Conservation (phyloP, 1,140 invertebrate genomes). For the Dreissena rostriformis region DNA sequence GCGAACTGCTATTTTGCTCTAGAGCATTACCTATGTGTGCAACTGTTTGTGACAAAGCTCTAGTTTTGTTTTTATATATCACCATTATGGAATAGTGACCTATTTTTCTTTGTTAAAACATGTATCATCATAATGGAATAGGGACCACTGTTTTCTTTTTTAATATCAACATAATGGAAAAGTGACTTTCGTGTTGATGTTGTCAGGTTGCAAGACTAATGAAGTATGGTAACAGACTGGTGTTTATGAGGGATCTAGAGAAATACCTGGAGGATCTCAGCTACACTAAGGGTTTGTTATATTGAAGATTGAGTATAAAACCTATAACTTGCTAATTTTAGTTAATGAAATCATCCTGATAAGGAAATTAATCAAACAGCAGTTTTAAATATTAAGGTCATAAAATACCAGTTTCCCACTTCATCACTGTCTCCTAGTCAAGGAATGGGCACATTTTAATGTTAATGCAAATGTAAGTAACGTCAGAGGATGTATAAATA, state of each 20-base stretch:
- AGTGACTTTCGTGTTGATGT: neutral
- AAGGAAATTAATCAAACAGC: neutral
- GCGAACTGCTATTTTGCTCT: no score
- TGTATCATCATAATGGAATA: no score
- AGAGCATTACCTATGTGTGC: no score
- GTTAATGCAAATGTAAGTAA: neutral
- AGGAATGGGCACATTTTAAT: no score
- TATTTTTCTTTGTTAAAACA: no score
- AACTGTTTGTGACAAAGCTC: no score
- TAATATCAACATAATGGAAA: no score
- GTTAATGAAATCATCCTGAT: neutral
- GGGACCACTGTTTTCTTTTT: no score
- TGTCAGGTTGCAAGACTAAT: slow-evolving; percentile 73
- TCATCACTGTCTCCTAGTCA: neutral
- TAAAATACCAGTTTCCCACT: neutral
- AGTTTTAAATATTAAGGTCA: neutral
- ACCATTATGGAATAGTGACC: no score
- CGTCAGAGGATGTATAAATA: no score
- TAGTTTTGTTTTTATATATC: no score
- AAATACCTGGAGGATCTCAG: slow-evolving; percentile 76
- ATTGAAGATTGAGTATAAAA: neutral
- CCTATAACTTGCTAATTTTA: neutral
- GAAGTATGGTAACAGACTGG: slow-evolving; percentile 77
- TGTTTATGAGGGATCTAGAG: slow-evolving; percentile 78
- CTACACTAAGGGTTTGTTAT: slow-evolving; percentile 74